Conservation (phyloP, 2,888 invertebrate genomes). For the Mechanitis mazaeus region DNA sequence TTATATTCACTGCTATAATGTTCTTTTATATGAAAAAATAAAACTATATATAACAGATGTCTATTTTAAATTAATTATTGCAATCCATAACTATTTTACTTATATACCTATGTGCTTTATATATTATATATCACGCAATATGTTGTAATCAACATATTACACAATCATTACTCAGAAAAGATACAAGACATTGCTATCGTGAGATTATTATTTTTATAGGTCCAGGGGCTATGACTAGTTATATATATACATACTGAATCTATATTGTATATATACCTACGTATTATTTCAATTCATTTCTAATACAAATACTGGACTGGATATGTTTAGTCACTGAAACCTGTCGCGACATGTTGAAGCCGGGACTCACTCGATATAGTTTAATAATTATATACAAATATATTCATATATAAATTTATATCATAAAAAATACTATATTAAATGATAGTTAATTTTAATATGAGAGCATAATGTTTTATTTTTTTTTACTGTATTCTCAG, state of each 20-base stretch:
- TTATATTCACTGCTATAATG: too few species aligned
- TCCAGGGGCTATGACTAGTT: constrained; percentile 4
- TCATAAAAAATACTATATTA: constrained; percentile 4
- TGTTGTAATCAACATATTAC: constrained; percentile 25
- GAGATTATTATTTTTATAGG: constrained; percentile 25
- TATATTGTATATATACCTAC: neutral
- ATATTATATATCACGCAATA: constrained; percentile 12
- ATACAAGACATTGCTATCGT: constrained; percentile 26
- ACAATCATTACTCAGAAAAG: constrained; percentile 32
- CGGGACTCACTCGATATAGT: constrained; percentile 22
- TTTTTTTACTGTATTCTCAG: too few species aligned
- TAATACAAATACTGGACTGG: too few species aligned
- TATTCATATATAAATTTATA: constrained; percentile 7
- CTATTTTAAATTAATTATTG: too few species aligned
- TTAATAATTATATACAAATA: neutral
- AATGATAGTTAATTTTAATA: too few species aligned
- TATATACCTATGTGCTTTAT: too few species aligned
- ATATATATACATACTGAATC: neutral
- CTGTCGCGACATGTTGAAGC: constrained; percentile 47
- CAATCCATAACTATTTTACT: too few species aligned
- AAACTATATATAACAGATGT: too few species aligned
- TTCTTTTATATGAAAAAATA: too few species aligned
- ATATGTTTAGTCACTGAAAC: constrained; percentile 32
- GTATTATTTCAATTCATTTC: too few species aligned
- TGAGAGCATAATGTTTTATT: too few species aligned